Evolutionary conservation across 2,113 vertebrate genomes (phyloP), one percentile per base, ranked within the genome.

Genomic region (Rutilus rutilus): DNA sequence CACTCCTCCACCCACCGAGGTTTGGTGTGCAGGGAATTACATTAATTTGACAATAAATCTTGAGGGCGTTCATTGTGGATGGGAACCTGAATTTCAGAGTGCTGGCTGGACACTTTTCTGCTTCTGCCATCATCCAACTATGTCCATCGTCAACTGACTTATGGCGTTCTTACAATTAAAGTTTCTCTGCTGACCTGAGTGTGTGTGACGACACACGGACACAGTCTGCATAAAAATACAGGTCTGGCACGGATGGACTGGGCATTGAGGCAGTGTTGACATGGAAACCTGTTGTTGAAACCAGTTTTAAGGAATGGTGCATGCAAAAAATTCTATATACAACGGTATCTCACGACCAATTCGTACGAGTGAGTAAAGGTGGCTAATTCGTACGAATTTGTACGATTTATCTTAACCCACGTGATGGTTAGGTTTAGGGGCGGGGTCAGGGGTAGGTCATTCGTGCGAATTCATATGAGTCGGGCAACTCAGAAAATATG

Each of bases 41-140:
- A 91, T 92, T 92, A 88, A 86, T 87, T 76, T 62, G 86, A 71
- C 85, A 33, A 90, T 91, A 87, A 83, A 87, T 92, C 87, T 87
- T 78, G 47, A 79, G 83, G 78, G 80, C 69, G 89, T 89, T 86
- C 85, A 81, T 52, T 79, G 50, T 79, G 85, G 84, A 92, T 92
- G 73, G 75, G 64, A 39, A 64, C 36, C 69, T 54, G 23, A 78
- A 50, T 78, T 67, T 85, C 50, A 71, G 30, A 77, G 25, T 85
- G 84, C 80, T 57, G 64, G 19, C 47, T 78, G 54, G 65, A 76
- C 62, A 89, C 84, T 42, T 42, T 83, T 89, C 75, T 90, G 87
- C 89, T 87, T 62, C 65, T 59, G 25, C 67, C 84, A 12, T 80
- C 33, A 79, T 80, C 64, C 73, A 73, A 86, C 76, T 23, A 65